Evolutionary conservation across 92 coral and sea anemone species (phyloP), one percentile per base, ranked within the genome.

Genomic region (Micromussa lordhowensis): DNA sequence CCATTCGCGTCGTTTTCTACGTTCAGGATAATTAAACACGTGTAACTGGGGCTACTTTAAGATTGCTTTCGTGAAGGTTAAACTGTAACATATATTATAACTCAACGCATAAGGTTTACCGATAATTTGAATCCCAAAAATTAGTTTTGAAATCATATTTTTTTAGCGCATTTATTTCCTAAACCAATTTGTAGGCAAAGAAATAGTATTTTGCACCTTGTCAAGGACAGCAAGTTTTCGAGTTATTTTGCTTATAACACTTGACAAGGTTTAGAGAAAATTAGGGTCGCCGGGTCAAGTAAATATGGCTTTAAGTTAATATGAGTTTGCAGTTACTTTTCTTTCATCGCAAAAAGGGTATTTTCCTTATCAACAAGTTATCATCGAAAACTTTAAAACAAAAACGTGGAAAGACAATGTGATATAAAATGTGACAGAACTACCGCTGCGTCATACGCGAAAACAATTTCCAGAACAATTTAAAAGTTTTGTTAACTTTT

Each of bases 401-500:
- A 73, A 51, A 21, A 57, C 49, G 44, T 68, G 12, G 51, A 40
- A 54, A 55, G 87, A 72, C 80, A 57, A 84, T 80, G 44, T 69
- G 86, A 70, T 30, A 44, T 44, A 8, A 57, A 82, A 63, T 68
- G 59, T 49, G 19, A 70, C 44, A 30, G n/a, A 70, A 68, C 77
- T 72, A 22, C 49, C 80, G 80, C 87, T 72, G 11, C 80, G 77
- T 72, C 80, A 68, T 74, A 61, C 80, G 63, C 54, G 79, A 31
- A 19, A 69, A 53, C 68, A 51, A 55, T 53, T 53, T 51, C 30
- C 87, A 69, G 70, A 18, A 69, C 22, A 83, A 19, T 19, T 66
- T 34, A 69, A 29, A 18, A 51, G 16, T 22, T 22, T 85, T 85
- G 35, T 44, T 38, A 84, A 84, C 64, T 75, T 84, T 54, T 84